Evolutionary conservation across 2,113 vertebrate species (phyloP), one percentile per base, ranked within the genome.

Genomic region (Pelusios castaneus): DNA sequence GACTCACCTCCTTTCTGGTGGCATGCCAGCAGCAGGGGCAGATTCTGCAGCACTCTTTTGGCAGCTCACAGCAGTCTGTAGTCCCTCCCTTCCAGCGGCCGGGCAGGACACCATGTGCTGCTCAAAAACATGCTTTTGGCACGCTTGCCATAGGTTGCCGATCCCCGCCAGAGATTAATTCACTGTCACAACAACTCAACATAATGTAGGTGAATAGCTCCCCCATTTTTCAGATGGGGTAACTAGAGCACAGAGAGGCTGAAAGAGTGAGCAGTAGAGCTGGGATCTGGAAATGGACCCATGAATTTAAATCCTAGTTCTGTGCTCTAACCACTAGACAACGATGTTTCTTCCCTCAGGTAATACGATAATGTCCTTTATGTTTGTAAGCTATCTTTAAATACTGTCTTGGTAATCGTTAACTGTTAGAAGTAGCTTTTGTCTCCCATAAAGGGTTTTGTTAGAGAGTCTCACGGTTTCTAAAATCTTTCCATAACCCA

Each of bases 381-480:
- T 73, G 93, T 80, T 90, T 94, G 91, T 90, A 85, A 89, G 91
- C 87, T 96, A 94, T 96, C 95, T 96, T 97, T 96, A 94, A 95
- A 94, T 52, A 97, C 88, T 88, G 97, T 95, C 95, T 93, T 88
- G 82, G 89, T 80, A 94, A 82, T 95, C 92, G 78, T 92, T 95
- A 97, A 96, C 96, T 96, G 96, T 95, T 96, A 97, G 95, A 97
- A 91, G 95, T 94, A 97, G 96, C 97, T 90, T 88, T 87, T 97
- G 89, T 95, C 96, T 95, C 93, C 93, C 92, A 94, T 91, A 94
- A 93, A 94, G 94, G 84, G 94, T 85, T 75, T 75, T 84, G 87
- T 93, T 94, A 87, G 96, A 96, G 94, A 96, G 70, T 94, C 86
- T 94, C 80, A 54, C 91, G 89, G 88, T 95, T 97, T 95, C 94